Base-by-base conservation (phyloP, 2,888 invertebrate genomes). In the Proisotoma minuta region DNA sequence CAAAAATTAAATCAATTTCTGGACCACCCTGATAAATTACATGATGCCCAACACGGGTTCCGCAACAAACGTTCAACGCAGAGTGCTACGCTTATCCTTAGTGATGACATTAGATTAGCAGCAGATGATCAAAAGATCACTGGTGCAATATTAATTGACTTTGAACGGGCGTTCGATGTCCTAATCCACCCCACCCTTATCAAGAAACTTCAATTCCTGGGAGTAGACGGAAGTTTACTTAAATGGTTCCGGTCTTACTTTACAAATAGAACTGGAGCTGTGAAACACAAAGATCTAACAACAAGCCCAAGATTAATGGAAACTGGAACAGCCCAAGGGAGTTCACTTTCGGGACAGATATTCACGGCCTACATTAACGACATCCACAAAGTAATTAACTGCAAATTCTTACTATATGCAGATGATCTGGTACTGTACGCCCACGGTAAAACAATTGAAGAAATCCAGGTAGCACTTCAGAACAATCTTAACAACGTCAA, bases 21-120 rank as follows among this genome's bases (percentile, higher is more conserved):
- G 8, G 53, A 59, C 23, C 8, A 18, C 4, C 47, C 27, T 15
- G 22, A 52, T 15, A 47, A 3, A 15, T 8, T 52, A 8, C 47
- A 51, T 20, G 5, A 1, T 12, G 43, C 51, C 5, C 59, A 59
- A 26, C 59, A 59, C 39, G 58, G 58, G 1, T 59, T 51, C 22
- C 20, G 59, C 12, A 0, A 3, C n/a, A 1, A 22, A 4, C 15
- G 52, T 8, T 59, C 59, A 1, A 59, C 59, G 2, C 59, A 52
- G 27, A 59, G 59, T 27, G 59, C 59, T 5, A 27, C 52, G 1
- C 18, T 27, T 22, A 18, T 52, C 1, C 15, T 59, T 8, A 59
- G 51, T 26, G 59, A 59, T 23, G 53, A 52, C 5, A 59, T 59
- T 10, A 51, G 52, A 52, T 5, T 8, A 1, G 26, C 40, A 2